A percentile compares a stretch with the other conserved stretches of the same genome.
Evolutionary conservation across 2,888 invertebrate genomes (phyloP).

Genomic region (Zeuzera pyrina): DNA sequence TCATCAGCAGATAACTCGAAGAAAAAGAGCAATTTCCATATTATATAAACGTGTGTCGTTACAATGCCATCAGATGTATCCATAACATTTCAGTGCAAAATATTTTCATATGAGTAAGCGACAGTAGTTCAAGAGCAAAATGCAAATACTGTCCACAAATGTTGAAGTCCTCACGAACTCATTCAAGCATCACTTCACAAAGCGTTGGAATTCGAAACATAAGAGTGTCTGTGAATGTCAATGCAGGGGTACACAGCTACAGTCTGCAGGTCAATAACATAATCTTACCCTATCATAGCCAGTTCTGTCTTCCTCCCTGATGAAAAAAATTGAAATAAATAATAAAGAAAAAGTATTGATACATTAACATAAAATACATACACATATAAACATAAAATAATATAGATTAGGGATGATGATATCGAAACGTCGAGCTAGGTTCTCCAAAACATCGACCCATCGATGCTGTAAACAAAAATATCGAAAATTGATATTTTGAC

Average conservation of each 20-base stretch:
- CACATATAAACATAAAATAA: conserved; percentile 21
- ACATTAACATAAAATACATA: conserved; percentile 14
- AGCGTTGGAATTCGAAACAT: conserved; percentile 23
- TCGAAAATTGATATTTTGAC: too few species aligned
- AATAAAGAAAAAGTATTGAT: conserved; percentile 15
- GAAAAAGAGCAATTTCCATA: too few species aligned
- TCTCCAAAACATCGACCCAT: too few species aligned
- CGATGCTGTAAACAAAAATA: too few species aligned
- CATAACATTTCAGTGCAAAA: conserved; percentile 17
- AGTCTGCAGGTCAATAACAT: conserved; percentile 62
- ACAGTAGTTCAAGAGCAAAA: conserved; percentile 34
- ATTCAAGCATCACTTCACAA: conserved; percentile 32
- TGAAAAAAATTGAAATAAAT: conserved; percentile 63
- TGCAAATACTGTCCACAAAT: conserved; percentile 30
- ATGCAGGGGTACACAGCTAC: conserved; percentile 47
- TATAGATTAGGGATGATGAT: background rate
- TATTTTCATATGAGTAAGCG: conserved; percentile 40
- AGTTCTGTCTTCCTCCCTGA: conserved; percentile 73
- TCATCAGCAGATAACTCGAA: conserved; percentile 33
- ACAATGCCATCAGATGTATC: background rate
- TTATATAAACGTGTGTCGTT: background rate
- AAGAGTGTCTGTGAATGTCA: conserved; percentile 23
- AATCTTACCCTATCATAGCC: conserved; percentile 72
- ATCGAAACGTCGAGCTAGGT: too few species aligned
- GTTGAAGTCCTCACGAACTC: conserved; percentile 19